Base-by-base conservation (phyloP, 2,888 invertebrate species). In the Pimpla rufipes region DNA sequence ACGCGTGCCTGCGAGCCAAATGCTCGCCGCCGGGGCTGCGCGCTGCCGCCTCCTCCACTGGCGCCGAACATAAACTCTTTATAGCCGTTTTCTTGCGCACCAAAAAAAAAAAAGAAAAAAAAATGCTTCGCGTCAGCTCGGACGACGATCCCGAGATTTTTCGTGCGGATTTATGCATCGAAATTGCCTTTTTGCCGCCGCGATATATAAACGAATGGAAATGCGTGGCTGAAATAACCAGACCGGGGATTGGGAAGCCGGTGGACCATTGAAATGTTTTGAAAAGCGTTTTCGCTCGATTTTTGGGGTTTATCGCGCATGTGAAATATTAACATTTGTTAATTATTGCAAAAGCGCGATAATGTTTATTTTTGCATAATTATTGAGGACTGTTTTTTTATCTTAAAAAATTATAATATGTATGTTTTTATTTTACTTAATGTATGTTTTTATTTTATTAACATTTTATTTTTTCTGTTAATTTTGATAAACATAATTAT, bases 1-100 rank as follows among this genome's bases (percentile, higher is more conserved):
- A 59, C 67, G 68, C 75, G 80, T 68, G 80, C 68, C 50, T 75
- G 74, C 62, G 62, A 80, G 80, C 80, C 80, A 80, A 80, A 80
- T 75, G 75, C 64, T 75, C 42, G 16, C 35, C 62, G n/a, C n/a
- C n/a, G n/a, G 52, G 23, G 70, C 45, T 47, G n/a, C 29, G 55
- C 55, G 52, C 29, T 18, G 18, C 52, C 23, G 21, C 50, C 50
- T 40, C 42, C 67, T 76, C 23, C 29, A 57, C 74, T 35, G 79
- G 79, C 79, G 79, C 81, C 81, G 64, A 70, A 45, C 64, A 47
- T 81, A 71, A 81, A 81, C 76, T 64, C 76, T 76, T 71, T 76
- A 67, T 67, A 66, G 66, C 76, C 57, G 52, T 76, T 71, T 37
- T 47, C 68, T 76, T 64, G 57, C 37, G 66, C 66, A 55, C n/a